Evolutionary conservation across 2,797 vertebrate species (phyloP).

Genomic region (Halcyon chelicuti): DNA sequence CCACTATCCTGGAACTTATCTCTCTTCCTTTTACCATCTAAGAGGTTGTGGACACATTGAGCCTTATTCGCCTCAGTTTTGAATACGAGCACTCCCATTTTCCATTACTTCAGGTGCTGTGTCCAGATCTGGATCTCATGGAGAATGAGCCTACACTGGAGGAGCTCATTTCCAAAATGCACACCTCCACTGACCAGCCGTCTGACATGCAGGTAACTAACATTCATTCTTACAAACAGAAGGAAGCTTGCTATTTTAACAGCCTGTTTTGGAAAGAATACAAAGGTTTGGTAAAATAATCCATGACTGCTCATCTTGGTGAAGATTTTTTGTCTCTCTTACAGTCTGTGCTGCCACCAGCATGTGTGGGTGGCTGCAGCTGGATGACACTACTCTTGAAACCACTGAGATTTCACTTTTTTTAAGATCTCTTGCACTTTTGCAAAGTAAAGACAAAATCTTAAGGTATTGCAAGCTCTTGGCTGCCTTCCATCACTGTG

Average conservation of each 20-base stretch:
- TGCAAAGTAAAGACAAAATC: not conserved
- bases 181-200: fast-evolving
- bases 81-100: not conserved
- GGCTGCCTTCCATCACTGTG: not conserved
- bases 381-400: not conserved
- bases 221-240: not conserved
- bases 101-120: not conserved
- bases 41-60: not conserved
- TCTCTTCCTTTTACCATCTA: not conserved
- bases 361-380: not conserved
- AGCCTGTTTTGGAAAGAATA: not conserved
- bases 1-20: not conserved
- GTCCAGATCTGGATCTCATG: not conserved
- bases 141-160: not conserved
- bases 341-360: not conserved
- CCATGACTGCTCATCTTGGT: not conserved
- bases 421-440: not conserved
- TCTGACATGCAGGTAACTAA: not conserved
- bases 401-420: not conserved
- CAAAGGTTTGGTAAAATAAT: not conserved
- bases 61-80: not conserved
- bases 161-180: not conserved
- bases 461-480: not conserved
- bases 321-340: not conserved
- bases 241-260: not conserved